These are phyloP conservation scores for Dione juno DNA, from an alignment of 2,888 invertebrate genomes.

Conservation along the genomic window DNA sequence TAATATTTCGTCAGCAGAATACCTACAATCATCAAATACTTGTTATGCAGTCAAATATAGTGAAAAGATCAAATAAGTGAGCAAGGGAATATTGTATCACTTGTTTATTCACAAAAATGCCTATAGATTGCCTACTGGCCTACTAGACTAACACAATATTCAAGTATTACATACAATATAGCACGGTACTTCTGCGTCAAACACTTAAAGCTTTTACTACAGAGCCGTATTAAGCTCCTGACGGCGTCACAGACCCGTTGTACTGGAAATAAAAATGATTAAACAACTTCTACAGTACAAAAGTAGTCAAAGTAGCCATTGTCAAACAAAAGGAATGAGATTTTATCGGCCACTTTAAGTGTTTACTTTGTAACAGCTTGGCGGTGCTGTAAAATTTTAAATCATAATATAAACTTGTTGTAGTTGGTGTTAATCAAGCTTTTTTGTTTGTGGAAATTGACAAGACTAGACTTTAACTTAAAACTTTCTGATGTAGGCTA, in stretches of 20 bases:
- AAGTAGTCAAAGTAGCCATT: conserved; percentile 35
- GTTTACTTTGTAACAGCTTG: conserved; percentile 28
- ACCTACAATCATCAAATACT: no score
- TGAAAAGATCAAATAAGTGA: no score
- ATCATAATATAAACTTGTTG: neutral
- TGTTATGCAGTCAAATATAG: no score
- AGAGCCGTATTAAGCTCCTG: neutral
- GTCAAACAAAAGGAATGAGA: conserved; percentile 28
- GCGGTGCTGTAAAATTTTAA: conserved; percentile 5
- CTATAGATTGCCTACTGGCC: neutral
- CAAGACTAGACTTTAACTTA: no score
- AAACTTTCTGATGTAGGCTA: no score
- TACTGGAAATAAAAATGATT: conserved; percentile 22
- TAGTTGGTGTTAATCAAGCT: neutral
- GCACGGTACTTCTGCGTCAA: neutral
- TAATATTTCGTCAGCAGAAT: no score
- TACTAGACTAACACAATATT: neutral
- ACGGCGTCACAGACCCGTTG: neutral
- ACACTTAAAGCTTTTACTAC: conserved; percentile 14
- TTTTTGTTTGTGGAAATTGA: neutral
- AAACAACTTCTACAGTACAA: conserved; percentile 28
- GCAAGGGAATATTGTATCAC: no score
- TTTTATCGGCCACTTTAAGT: conserved; percentile 21
- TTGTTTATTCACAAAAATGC: neutral
- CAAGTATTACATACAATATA: neutral